Base-by-base conservation (phyloP, 2,113 vertebrate genomes). In the Loxodonta africana region DNA sequence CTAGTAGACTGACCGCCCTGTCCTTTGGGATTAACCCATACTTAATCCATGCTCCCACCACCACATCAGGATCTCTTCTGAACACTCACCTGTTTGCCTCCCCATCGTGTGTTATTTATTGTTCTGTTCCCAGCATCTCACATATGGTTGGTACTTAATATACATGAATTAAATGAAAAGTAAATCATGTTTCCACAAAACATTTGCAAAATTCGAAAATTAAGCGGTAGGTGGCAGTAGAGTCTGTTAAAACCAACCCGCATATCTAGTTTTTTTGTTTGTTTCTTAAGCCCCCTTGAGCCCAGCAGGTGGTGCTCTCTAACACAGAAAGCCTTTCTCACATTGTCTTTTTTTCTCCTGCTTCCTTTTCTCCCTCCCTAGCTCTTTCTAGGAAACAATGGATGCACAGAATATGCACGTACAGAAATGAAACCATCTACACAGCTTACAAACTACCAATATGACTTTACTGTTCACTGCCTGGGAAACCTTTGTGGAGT, bases 161-260 rank as follows among this genome's bases (percentile, higher is more conserved):
- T 53, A 86, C 10, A n/a, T 33, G 46, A 20, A 69, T 48, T 67
- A 57, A 78, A 26, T 74, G 53, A 85, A 37, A 88, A 84, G 20
- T 17, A 23, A 92, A 63, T 11, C 7, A n/a, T 30, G 71, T 51
- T 83, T 62, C 65, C 26, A 9, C 17, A 37, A 95, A 96, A 82
- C 53, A 51, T 25, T 80, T 65, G 48, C 86, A 92, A 89, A 78
- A 5, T 92, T 95, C 28, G 60, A 88, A 84, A 88, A 57, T 10
- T 0, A 8, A 30, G 53, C 96, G 69, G 2, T 88, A 91, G 96
- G 87, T 88, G 96, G 96, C 86, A 95, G 73, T 37, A 86, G 44
- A 86, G 83, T 14, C 60, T 62, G 60, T 81, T 94, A 90, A 95
- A 94, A 88, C 6, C n/a, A 73, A 37, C 9, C 9, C 3, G 20